phyloP scores from a whole-genome alignment of 1,140 invertebrate species.

The Charaxes varanes region DNA sequence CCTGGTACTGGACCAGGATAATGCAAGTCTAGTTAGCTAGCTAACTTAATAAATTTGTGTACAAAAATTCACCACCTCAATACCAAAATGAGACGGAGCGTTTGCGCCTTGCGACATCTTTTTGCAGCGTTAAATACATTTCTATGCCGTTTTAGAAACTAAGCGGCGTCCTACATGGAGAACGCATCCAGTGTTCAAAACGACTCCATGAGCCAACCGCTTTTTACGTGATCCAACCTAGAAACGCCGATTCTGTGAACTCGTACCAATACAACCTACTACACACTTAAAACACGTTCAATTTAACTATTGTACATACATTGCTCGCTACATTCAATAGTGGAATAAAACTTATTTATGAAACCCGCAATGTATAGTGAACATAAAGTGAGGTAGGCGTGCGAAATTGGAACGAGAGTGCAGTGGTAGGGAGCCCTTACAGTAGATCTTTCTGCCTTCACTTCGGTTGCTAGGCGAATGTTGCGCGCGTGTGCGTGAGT shows the following conservation, averaged over 20 bases:
- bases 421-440: slow-evolving; percentile 25
- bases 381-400: background rate
- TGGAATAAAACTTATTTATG: background rate
- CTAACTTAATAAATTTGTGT: too few species aligned
- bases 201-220: slow-evolving; percentile 36
- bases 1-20: too few species aligned
- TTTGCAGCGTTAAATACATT: slow-evolving; percentile 24
- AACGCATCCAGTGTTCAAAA: slow-evolving; percentile 48
- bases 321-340: slow-evolving; percentile 6
- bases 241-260: slow-evolving; percentile 54
- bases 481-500: slow-evolving; percentile 42
- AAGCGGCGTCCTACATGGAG: slow-evolving; percentile 34
- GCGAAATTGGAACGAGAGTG: slow-evolving; percentile 26
- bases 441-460: slow-evolving; percentile 60
- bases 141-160: slow-evolving; percentile 48
- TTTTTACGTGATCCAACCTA: slow-evolving; percentile 53
- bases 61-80: too few species aligned
- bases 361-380: slow-evolving; percentile 14
- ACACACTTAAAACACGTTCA: background rate
- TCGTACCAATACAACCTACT: slow-evolving; percentile 13
- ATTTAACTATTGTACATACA: slow-evolving; percentile 4
- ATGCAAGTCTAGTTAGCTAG: too few species aligned
- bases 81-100: too few species aligned
- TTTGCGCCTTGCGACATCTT: slow-evolving; percentile 1
- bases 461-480: slow-evolving; percentile 58